phyloP scores from a whole-genome alignment of 2,888 invertebrate species.

The Isotomurus palustris region DNA sequence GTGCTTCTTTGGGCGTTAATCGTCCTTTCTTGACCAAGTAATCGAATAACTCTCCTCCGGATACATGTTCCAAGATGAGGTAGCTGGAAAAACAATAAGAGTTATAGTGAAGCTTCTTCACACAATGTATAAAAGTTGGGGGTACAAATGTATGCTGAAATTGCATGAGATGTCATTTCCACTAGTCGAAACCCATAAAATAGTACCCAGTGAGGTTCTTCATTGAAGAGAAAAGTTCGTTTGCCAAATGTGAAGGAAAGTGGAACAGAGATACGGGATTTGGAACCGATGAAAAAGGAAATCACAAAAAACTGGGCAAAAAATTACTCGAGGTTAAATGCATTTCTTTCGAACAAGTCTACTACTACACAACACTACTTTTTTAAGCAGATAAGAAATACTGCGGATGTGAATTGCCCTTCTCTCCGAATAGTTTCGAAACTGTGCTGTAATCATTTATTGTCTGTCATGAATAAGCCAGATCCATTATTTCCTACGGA shows the following conservation, averaged over 20 bases:
- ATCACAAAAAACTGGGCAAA: background rate
- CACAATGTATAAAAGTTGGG: background rate
- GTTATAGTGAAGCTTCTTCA: background rate
- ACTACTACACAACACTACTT: no score
- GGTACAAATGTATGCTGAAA: background rate
- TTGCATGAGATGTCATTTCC: background rate
- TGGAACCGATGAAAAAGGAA: background rate
- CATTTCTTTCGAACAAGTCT: no score
- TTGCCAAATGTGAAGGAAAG: no score
- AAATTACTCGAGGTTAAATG: no score
- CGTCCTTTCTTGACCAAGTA: conserved; percentile 98
- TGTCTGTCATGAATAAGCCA: no score
- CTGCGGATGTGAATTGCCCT: no score
- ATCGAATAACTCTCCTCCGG: conserved; percentile 97
- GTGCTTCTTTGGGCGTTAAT: conserved; percentile 93
- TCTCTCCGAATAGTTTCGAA: no score
- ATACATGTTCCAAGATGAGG: conserved; percentile 95
- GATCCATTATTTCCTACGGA: no score
- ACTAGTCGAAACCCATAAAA: background rate
- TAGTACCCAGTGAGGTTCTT: background rate
- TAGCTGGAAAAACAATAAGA: conserved; percentile 61
- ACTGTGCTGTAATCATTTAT: no score
- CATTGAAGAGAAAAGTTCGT: background rate
- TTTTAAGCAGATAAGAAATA: no score
- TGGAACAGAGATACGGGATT: background rate